Percentiles rank a stretch among this genome's conserved stretches.
These are phyloP conservation scores for Mizuhopecten yessoensis DNA, from an alignment of 1,140 invertebrate species.

Conservation along the genomic window DNA sequence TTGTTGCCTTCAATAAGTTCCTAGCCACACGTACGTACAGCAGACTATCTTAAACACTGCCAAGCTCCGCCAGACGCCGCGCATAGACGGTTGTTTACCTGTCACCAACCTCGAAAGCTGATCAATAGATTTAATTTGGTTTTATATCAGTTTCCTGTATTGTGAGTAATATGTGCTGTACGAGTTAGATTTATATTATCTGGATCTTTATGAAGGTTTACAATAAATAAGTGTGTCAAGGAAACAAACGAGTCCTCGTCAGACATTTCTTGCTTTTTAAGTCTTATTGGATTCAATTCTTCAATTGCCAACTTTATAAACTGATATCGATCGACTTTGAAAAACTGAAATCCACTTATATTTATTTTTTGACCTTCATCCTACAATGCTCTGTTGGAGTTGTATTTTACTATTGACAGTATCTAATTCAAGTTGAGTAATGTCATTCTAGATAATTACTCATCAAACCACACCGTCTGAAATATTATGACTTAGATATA, in stretches of 20 bases:
- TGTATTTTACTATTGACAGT: conserved; percentile 10
- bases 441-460: not conserved
- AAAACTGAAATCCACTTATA: not conserved
- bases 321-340: not conserved
- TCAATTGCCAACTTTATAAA: conserved; percentile 11
- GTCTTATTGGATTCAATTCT: not conserved
- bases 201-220: not conserved
- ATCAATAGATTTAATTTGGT: conserved; percentile 32
- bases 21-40: not conserved
- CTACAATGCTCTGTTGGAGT: too few species aligned
- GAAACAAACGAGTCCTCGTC: not conserved
- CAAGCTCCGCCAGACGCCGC: not conserved
- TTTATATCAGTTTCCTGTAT: conserved; percentile 18
- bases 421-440: not conserved
- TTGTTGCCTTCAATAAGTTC: not conserved
- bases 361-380: not conserved
- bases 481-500: not conserved
- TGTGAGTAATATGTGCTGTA: not conserved
- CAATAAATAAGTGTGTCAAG: not conserved
- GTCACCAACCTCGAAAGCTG: not conserved
- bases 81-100: not conserved
- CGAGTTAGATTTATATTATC: not conserved
- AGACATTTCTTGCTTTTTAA: not conserved
- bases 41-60: not conserved
- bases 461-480: not conserved